A percentile compares a stretch with the other conserved stretches of the same genome.
Conservation (phyloP, 2,888 invertebrate genomes). For the Heliconius ismenius region DNA sequence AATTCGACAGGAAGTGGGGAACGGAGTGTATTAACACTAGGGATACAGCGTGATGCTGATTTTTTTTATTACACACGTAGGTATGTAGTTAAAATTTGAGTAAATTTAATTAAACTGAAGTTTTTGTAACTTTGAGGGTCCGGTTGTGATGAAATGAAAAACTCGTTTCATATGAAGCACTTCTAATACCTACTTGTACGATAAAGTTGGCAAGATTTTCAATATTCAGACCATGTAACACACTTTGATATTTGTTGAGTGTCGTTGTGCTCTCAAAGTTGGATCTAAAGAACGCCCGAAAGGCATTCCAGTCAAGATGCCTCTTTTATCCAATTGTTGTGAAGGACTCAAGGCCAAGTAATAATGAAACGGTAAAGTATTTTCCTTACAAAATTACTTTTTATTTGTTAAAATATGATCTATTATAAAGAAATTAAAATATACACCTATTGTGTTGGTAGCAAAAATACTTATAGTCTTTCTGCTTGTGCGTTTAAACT, state of each 20-base stretch:
- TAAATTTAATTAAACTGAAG: conserved; percentile 44
- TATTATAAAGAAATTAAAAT: background rate
- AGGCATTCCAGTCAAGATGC: conserved; percentile 60
- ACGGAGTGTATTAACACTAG: too few species aligned
- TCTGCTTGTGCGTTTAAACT: background rate
- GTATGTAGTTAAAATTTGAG: conserved; percentile 4
- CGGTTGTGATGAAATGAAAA: conserved; percentile 63
- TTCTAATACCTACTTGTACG: conserved; percentile 64
- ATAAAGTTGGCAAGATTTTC: conserved; percentile 62
- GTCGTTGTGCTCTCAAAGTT: conserved; percentile 57
- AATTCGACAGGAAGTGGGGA: too few species aligned
- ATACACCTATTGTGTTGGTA: background rate
- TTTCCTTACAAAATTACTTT: conserved; percentile 38
- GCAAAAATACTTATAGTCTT: background rate
- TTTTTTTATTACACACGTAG: too few species aligned
- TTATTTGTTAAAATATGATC: conserved; percentile 4
- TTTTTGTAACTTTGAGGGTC: conserved; percentile 52
- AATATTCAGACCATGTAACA: conserved; percentile 69
- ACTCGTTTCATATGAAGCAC: conserved; percentile 62
- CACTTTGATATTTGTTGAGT: conserved; percentile 63
- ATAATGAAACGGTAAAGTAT: conserved; percentile 46
- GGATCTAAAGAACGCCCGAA: conserved; percentile 57
- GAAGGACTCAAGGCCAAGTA: conserved; percentile 51
- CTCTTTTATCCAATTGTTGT: conserved; percentile 67
- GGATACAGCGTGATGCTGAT: too few species aligned